Evolutionary conservation across 2,113 vertebrate genomes (phyloP).

Genomic region (Corvus hawaiiensis): DNA sequence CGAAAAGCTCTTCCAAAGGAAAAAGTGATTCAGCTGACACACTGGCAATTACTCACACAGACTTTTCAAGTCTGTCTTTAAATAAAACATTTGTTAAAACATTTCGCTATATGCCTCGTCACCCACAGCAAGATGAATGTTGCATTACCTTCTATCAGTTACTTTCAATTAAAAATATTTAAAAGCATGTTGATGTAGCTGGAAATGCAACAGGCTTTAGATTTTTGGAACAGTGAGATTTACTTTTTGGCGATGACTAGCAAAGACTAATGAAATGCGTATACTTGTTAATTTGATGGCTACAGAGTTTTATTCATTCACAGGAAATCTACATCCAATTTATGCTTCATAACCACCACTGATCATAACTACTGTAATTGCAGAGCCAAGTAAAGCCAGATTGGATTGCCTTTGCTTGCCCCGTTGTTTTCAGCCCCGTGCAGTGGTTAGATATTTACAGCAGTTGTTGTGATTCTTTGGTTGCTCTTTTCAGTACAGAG

Average conservation of each 20-base stretch:
- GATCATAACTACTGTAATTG: not conserved
- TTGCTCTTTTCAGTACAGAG: not conserved
- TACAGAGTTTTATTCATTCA: not conserved
- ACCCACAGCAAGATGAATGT: conserved; percentile 52
- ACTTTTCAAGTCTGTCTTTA: conserved; percentile 62
- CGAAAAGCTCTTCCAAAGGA: conserved; percentile 60
- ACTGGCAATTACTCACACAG: conserved; percentile 70
- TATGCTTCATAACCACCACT: not conserved
- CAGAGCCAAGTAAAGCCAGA: not conserved
- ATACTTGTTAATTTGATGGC: not conserved
- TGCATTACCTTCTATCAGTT: conserved; percentile 38
- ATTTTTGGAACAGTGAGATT: not conserved
- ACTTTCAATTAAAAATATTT: conserved; percentile 53
- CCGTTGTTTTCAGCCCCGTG: not conserved
- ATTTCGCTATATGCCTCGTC: conserved; percentile 10
- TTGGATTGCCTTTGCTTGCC: not conserved
- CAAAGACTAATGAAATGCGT: not conserved
- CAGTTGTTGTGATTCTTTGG: not conserved
- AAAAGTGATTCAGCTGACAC: conserved; percentile 70
- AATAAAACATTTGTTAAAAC: conserved; percentile 70
- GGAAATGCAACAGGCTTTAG: not conserved
- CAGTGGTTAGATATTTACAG: not conserved
- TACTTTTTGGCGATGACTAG: not conserved
- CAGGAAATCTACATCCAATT: not conserved
- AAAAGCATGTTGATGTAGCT: not conserved